Conservation (phyloP, 2,113 vertebrate species). For the Plectropomus leopardus region DNA sequence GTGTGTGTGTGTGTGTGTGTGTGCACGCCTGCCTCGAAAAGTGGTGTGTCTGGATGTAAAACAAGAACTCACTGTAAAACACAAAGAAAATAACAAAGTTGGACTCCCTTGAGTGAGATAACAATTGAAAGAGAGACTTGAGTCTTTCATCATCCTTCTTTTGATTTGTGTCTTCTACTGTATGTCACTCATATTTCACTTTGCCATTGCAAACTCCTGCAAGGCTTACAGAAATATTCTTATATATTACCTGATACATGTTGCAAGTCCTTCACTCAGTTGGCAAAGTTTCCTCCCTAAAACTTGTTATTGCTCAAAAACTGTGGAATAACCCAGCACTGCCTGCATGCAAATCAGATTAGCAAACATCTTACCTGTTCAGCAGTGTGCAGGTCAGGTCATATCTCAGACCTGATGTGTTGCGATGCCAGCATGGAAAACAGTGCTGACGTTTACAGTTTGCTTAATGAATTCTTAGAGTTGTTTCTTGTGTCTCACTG, state of each 20-base stretch:
- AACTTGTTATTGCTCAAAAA: slow-evolving; percentile 7
- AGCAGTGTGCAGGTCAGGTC: background rate
- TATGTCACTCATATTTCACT: slow-evolving; percentile 25
- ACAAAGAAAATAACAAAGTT: slow-evolving; percentile 29
- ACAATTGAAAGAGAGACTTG: slow-evolving; percentile 27
- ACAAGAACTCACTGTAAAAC: slow-evolving; percentile 8
- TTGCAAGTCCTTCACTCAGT: background rate
- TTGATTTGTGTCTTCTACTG: slow-evolving; percentile 7
- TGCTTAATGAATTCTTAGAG: slow-evolving; percentile 5
- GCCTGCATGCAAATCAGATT: slow-evolving; percentile 1
- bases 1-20: slow-evolving; percentile 31
- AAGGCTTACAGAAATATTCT: slow-evolving; percentile 19
- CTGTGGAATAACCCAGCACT: background rate
- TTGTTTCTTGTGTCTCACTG: slow-evolving; percentile 10
- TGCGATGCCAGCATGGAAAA: slow-evolving; percentile 21
- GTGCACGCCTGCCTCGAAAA: background rate
- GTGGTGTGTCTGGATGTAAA: slow-evolving; percentile 3
- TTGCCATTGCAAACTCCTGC: slow-evolving; percentile 1
- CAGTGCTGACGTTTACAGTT: background rate
- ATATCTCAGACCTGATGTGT: background rate
- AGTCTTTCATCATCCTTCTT: slow-evolving; percentile 46
- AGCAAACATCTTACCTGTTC: slow-evolving; percentile 17
- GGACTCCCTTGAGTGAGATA: slow-evolving; percentile 26
- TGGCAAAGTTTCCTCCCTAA: slow-evolving; percentile 20
- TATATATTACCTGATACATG: slow-evolving; percentile 5